These are phyloP conservation scores for Linurgus olivaceus DNA, from an alignment of 2,797 vertebrate species.

Conservation along the genomic window DNA sequence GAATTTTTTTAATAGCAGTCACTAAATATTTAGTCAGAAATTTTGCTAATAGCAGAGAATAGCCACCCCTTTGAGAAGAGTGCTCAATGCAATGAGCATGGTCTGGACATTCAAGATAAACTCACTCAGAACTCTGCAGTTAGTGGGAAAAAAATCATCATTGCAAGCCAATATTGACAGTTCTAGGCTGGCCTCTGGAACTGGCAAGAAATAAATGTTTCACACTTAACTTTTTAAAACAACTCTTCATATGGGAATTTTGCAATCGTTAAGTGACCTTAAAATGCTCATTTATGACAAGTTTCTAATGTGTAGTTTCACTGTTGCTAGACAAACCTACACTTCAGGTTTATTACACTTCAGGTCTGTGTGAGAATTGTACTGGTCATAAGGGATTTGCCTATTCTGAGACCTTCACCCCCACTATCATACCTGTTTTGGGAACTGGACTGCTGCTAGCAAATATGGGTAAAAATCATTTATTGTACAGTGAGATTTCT, in stretches of 20 bases:
- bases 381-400: background rate
- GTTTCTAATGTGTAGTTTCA: background rate
- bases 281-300: background rate
- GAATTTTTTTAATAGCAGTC: background rate
- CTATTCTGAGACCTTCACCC: background rate
- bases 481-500: background rate
- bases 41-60: background rate
- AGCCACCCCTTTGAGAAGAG: background rate
- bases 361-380: background rate
- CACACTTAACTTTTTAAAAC: background rate
- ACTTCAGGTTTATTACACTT: background rate
- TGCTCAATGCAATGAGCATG: rapidly evolving
- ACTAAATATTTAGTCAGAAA: background rate
- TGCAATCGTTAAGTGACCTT: background rate
- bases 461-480: background rate
- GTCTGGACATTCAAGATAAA: background rate
- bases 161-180: background rate
- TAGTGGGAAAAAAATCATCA: rapidly evolving
- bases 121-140: background rate
- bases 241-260: background rate
- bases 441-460: background rate
- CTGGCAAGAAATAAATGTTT: background rate
- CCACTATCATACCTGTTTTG: background rate
- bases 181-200: background rate
- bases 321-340: background rate